phyloP scores from a whole-genome alignment of 1,140 invertebrate species.

The Pseudomyrmex cubaensis region DNA sequence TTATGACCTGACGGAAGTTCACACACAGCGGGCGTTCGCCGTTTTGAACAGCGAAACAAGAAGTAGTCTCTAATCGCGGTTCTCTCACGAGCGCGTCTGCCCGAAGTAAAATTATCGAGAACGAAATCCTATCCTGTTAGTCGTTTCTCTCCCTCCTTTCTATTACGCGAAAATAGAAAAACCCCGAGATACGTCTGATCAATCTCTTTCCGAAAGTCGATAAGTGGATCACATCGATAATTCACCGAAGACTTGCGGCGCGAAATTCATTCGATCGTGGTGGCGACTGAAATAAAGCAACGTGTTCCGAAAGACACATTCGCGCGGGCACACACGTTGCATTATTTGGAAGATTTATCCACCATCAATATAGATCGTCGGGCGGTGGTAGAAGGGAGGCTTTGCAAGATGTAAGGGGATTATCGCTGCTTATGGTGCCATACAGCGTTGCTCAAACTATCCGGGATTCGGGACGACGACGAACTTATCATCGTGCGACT shows the following conservation, averaged over 20 bases:
- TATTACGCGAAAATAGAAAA: neutral
- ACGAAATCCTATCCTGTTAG: no score
- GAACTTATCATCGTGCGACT: conserved; percentile 29
- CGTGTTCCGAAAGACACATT: neutral
- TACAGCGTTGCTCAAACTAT: conserved; percentile 6
- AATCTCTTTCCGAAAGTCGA: neutral
- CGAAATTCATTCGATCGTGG: neutral
- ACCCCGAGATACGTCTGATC: neutral
- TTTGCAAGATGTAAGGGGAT: conserved; percentile 57
- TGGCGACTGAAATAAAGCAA: neutral
- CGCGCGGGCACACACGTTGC: neutral
- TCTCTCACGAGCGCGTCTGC: neutral
- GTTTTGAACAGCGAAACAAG: conserved; percentile 24
- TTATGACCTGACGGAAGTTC: conserved; percentile 47
- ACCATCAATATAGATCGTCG: conserved; percentile 33
- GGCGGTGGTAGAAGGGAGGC: conserved; percentile 14
- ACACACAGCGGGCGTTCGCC: neutral
- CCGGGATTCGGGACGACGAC: neutral
- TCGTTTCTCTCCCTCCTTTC: no score
- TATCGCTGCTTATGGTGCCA: conserved; percentile 45
- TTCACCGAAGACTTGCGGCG: conserved; percentile 3
- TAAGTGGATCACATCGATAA: conserved; percentile 6
- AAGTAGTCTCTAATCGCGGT: conserved; percentile 18
- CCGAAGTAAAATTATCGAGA: conserved; percentile 18
- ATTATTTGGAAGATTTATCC: conserved; percentile 47